Conservation (phyloP, 2,888 invertebrate species). For the Ceraclea dissimilis region DNA sequence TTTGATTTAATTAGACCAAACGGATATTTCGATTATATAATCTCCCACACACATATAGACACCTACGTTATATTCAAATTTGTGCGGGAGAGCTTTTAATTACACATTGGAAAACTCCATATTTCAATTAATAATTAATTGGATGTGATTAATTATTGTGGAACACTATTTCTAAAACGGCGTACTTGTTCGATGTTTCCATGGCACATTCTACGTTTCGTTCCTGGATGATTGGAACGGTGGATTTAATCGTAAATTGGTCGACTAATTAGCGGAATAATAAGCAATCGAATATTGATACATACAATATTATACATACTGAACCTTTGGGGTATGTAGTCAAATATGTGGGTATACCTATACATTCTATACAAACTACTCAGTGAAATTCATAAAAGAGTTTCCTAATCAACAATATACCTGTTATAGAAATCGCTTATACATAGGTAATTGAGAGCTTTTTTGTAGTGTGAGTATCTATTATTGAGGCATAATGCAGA, state of each 20-base stretch:
- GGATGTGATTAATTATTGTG: slow-evolving; percentile 10
- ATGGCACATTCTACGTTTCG: slow-evolving; percentile 3
- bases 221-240: not conserved
- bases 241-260: slow-evolving; percentile 21
- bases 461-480: no score
- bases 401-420: no score
- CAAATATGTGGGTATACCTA: no score
- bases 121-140: slow-evolving; percentile 20
- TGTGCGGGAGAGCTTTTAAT: slow-evolving; percentile 11
- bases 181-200: not conserved
- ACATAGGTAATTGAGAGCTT: no score
- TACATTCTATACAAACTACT: no score
- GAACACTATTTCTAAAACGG: not conserved
- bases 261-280: slow-evolving; percentile 22
- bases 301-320: not conserved
- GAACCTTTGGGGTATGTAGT: no score
- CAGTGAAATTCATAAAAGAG: no score
- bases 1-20: no score
- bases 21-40: no score
- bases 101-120: slow-evolving; percentile 9
- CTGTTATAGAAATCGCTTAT: no score
- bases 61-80: not conserved
- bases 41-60: no score
- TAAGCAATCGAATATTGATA: slow-evolving; percentile 20
- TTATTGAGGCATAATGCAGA: no score